These are phyloP conservation scores for Lynx canadensis DNA, from an alignment of 2,113 vertebrate genomes.

Conservation along the genomic window DNA sequence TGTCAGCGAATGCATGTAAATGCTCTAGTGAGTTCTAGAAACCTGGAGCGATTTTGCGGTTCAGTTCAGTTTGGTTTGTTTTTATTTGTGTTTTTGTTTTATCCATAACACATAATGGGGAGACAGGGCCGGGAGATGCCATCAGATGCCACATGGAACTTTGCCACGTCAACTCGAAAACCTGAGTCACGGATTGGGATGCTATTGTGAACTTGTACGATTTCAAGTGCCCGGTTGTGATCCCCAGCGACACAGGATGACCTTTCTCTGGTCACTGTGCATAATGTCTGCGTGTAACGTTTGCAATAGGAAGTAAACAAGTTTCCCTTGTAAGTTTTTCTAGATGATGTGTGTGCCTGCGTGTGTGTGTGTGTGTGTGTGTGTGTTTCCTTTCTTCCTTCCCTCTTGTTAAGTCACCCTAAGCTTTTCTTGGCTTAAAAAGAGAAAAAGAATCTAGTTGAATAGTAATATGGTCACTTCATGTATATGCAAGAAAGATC, in stretches of 20 bases:
- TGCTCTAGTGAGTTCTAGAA: too few relatives aligned
- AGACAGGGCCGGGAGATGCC: neutral
- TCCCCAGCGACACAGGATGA: accelerated
- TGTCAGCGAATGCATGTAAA: accelerated
- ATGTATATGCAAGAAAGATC: slow-evolving; percentile 88
- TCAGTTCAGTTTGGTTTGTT: neutral
- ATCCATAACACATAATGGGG: too few relatives aligned
- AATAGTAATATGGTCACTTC: slow-evolving; percentile 85
- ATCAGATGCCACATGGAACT: accelerated
- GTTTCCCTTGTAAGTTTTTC: neutral
- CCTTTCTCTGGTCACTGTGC: neutral
- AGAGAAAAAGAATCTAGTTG: slow-evolving; percentile 62
- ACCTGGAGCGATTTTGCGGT: neutral
- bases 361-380: too few relatives aligned
- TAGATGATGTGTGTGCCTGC: neutral
- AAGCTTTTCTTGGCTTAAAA: slow-evolving; percentile 75
- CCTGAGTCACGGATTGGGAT: too few relatives aligned
- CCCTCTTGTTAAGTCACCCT: slow-evolving; percentile 75
- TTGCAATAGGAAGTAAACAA: neutral
- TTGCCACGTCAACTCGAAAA: neutral
- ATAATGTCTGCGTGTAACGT: accelerated
- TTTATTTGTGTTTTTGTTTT: neutral
- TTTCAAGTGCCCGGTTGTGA: accelerated
- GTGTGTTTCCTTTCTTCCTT: neutral
- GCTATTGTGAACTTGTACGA: neutral